phyloP scores from a whole-genome alignment of 23 tunicate genomes.

The Styela clava region DNA sequence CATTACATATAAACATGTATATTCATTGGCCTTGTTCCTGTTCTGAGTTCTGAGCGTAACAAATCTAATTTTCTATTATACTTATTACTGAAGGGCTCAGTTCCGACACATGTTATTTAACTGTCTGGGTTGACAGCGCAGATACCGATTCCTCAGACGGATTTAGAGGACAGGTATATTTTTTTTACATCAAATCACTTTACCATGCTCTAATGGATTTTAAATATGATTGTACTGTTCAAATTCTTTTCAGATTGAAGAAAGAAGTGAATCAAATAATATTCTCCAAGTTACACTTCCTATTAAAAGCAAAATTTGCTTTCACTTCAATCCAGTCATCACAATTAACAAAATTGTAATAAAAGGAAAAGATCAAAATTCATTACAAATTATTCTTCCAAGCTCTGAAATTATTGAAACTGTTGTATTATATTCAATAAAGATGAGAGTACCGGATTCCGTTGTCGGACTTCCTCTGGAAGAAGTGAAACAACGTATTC shows the following conservation, averaged over 20 bases:
- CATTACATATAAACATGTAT: too few relatives aligned
- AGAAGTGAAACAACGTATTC: neutral
- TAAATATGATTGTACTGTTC: too few relatives aligned
- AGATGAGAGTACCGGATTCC: neutral
- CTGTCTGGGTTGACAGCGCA: slow-evolving; percentile 26
- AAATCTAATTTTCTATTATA: too few relatives aligned
- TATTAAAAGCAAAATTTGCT: slow-evolving; percentile 6
- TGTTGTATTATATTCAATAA: neutral
- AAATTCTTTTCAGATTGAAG: slow-evolving; percentile 5
- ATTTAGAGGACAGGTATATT: slow-evolving; percentile 18
- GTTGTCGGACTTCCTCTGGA: neutral
- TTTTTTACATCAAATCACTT: neutral
- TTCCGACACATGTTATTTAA: neutral
- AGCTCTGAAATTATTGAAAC: neutral
- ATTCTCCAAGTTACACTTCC: slow-evolving; percentile 4
- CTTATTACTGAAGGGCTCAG: too few relatives aligned
- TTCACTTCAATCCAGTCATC: neutral
- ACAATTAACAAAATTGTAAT: neutral
- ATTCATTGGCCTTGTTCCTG: too few relatives aligned
- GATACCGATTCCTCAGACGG: slow-evolving; percentile 19
- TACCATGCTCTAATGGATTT: too few relatives aligned
- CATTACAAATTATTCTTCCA: neutral
- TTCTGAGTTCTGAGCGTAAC: too few relatives aligned
- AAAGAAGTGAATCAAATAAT: slow-evolving; percentile 19
- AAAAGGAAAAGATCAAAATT: neutral